Conservation (phyloP, 1,140 invertebrate species). For the Pseudomyrmex dendroicus region DNA sequence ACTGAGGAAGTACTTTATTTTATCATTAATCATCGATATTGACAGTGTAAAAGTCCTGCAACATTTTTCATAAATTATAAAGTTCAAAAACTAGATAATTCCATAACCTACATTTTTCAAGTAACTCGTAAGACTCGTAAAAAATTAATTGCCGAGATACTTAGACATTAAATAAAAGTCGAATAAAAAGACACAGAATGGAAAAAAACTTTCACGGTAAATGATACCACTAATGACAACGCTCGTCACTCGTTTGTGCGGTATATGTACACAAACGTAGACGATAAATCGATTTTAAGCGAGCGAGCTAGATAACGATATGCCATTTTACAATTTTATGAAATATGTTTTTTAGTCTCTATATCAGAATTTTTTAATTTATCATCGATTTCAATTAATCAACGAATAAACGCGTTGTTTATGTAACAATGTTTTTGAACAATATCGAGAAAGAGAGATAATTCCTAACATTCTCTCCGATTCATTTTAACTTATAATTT, state of each 20-base stretch:
- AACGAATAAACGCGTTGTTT: no score
- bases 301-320: constrained; percentile 28
- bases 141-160: constrained; percentile 53
- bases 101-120: constrained; percentile 30
- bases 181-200: constrained; percentile 28
- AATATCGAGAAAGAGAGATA: neutral
- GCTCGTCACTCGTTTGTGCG: constrained; percentile 25
- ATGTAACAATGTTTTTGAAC: neutral
- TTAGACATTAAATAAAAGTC: constrained; percentile 47
- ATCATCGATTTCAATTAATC: neutral
- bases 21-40: constrained; percentile 12
- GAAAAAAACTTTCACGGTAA: constrained; percentile 34
- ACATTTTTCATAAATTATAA: constrained; percentile 9
- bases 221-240: constrained; percentile 49
- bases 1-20: neutral
- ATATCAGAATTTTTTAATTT: neutral
- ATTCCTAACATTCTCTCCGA: neutral
- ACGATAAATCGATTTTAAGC: constrained; percentile 54
- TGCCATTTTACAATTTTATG: constrained; percentile 47
- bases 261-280: neutral
- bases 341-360: constrained; percentile 38
- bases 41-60: neutral
- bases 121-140: neutral
- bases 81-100: constrained; percentile 29
- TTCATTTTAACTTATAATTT: constrained; percentile 13